phyloP scores from a whole-genome alignment of 2,888 invertebrate genomes.

The Dendrolimus houi region DNA sequence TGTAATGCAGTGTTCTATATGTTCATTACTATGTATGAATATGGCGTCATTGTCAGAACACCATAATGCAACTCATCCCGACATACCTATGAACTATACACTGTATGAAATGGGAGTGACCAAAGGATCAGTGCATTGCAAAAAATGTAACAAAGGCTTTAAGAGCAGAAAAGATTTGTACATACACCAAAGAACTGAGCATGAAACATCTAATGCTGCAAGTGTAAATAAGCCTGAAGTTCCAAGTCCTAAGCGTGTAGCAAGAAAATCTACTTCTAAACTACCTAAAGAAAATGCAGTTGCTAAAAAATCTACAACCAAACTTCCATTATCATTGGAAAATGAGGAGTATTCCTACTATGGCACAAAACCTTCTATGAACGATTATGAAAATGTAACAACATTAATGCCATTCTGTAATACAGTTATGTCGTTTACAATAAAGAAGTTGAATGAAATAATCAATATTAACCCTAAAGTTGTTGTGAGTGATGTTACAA shows the following conservation, averaged over 20 bases:
- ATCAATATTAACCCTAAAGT: conserved; percentile 70
- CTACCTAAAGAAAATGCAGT: conserved; percentile 29
- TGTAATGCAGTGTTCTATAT: conserved; percentile 62
- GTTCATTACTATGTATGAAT: conserved; percentile 39
- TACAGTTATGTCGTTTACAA: conserved; percentile 54
- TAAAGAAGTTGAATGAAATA: conserved; percentile 66
- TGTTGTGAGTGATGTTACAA: conserved; percentile 40
- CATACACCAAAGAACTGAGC: conserved; percentile 30
- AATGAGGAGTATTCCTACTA: conserved; percentile 63
- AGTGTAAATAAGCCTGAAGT: conserved; percentile 4
- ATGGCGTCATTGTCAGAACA: conserved; percentile 45
- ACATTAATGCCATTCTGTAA: conserved; percentile 73
- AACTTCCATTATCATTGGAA: conserved; percentile 28
- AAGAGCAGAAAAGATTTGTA: conserved; percentile 29
- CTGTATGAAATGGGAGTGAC: conserved; percentile 30
- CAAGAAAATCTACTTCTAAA: conserved; percentile 50
- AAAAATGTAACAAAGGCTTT: conserved; percentile 31
- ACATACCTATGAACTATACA: conserved; percentile 31
- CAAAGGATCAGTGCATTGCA: conserved; percentile 26
- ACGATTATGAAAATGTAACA: conserved; percentile 54
- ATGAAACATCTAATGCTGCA: conserved; percentile 18
- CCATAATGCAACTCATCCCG: conserved; percentile 33
- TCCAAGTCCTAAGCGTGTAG: conserved; percentile 23
- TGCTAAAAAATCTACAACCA: conserved; percentile 72
- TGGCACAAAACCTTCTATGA: conserved; percentile 48